These are phyloP conservation scores for Galeruca laticollis DNA, from an alignment of 2,888 invertebrate genomes.

Conservation along the genomic window DNA sequence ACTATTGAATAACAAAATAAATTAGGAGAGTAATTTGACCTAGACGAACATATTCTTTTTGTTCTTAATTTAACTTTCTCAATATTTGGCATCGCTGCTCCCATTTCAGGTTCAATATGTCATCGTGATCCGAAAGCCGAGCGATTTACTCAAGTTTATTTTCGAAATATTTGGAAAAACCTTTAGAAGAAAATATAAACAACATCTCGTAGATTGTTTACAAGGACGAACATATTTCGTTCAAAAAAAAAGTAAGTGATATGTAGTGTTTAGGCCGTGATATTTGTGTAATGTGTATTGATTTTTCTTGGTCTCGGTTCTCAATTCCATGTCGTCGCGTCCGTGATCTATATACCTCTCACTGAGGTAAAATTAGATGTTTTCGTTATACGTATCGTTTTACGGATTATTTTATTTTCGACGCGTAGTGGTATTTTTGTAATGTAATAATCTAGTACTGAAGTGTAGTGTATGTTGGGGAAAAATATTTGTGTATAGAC, in stretches of 20 bases:
- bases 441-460: conserved; percentile 30
- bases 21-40: too few relatives aligned
- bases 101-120: conserved; percentile 11
- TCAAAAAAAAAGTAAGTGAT: conserved; percentile 53
- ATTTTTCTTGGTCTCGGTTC: conserved; percentile 48
- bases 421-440: conserved; percentile 36
- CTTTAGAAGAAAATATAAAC: conserved; percentile 30
- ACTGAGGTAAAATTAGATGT: conserved; percentile 42
- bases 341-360: conserved; percentile 38
- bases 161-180: conserved; percentile 11
- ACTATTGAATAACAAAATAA: too few relatives aligned
- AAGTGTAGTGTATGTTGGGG: conserved; percentile 46
- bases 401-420: conserved; percentile 38
- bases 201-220: conserved; percentile 38
- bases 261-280: conserved; percentile 48
- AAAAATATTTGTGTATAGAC: conserved; percentile 28
- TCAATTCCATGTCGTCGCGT: conserved; percentile 45
- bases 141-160: not conserved
- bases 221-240: conserved; percentile 49
- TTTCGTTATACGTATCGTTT: conserved; percentile 27
- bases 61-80: not conserved
- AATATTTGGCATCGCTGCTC: conserved; percentile 2
- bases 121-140: conserved; percentile 6
- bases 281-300: conserved; percentile 52
- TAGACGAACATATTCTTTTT: not conserved